Evolutionary conservation across 1,140 invertebrate genomes (phyloP).

Genomic region (Physella acuta): DNA sequence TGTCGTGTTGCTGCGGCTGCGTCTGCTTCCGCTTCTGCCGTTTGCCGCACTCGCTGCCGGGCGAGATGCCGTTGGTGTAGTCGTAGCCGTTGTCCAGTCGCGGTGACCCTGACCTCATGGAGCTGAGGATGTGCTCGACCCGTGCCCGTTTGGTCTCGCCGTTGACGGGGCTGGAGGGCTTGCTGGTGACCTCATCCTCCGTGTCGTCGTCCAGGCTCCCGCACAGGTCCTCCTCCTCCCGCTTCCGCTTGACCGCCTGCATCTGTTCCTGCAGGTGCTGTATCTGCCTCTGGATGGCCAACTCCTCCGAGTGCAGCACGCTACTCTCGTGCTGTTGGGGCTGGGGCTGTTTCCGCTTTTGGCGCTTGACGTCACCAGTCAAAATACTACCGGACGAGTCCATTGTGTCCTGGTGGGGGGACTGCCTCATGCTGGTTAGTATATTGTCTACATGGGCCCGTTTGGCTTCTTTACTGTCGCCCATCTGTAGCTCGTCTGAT

Average conservation of each 20-base stretch:
- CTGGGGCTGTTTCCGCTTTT: constrained; percentile 95
- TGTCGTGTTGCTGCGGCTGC: constrained; percentile 90
- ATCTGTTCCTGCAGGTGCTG: constrained; percentile 13
- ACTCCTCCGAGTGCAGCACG: neutral
- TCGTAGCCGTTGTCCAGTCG: constrained; percentile 3
- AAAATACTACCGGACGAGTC: neutral
- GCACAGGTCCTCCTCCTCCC: constrained; percentile 26
- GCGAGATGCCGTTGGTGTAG: constrained; percentile 9
- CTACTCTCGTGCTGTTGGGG: constrained; percentile 83
- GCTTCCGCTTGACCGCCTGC: constrained; percentile 7
- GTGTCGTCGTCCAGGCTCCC: neutral
- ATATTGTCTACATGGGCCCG: constrained; percentile 20
- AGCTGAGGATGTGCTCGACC: constrained; percentile 7
- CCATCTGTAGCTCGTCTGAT: neutral
- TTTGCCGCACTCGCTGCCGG: constrained; percentile 63
- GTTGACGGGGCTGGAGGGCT: neutral
- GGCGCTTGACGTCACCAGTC: constrained; percentile 68
- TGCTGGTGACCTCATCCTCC: neutral
- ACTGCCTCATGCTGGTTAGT: constrained; percentile 4
- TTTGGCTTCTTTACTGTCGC: constrained; percentile 21
- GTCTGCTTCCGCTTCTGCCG: constrained; percentile 95
- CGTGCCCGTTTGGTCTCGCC: constrained; percentile 1
- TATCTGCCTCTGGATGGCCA: constrained; percentile 2
- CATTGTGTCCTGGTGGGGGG: neutral
- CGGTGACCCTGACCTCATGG: neutral